Conservation (phyloP, 2,888 invertebrate species). For the Dermolepida albohirtum region DNA sequence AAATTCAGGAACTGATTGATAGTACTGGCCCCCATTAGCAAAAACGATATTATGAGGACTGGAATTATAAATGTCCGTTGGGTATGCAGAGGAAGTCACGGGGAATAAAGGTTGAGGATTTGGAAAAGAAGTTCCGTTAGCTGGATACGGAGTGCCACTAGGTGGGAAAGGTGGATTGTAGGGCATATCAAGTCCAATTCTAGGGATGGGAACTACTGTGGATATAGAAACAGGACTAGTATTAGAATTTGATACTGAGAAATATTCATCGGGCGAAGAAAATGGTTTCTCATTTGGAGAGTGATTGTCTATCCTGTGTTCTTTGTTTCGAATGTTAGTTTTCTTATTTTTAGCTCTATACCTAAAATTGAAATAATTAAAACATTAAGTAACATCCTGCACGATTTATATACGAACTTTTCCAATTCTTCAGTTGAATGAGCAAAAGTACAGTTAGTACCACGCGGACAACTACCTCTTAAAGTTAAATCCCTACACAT, state of each 20-base stretch:
- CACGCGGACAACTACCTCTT: conserved; percentile 86
- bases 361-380: conserved; percentile 54
- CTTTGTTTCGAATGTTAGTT: conserved; percentile 62
- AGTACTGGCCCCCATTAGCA: conserved; percentile 59
- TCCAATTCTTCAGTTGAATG: conserved; percentile 93
- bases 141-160: conserved; percentile 47
- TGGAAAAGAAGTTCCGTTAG: conserved; percentile 53
- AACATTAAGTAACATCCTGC: conserved; percentile 15
- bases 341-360: conserved; percentile 77
- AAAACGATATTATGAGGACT: conserved; percentile 57
- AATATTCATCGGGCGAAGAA: conserved; percentile 59
- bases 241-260: conserved; percentile 55
- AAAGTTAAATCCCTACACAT: conserved; percentile 88
- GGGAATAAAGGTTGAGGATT: conserved; percentile 59
- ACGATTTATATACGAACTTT: conserved; percentile 65
- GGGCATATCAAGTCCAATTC: conserved; percentile 60
- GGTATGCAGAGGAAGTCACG: conserved; percentile 55
- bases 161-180: conserved; percentile 54
- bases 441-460: conserved; percentile 90
- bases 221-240: conserved; percentile 58
- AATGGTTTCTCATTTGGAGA: conserved; percentile 60
- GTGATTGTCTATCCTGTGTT: conserved; percentile 59
- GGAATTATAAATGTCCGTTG: conserved; percentile 59
- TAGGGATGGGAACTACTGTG: conserved; percentile 60
- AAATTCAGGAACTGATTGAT: conserved; percentile 59